These are phyloP conservation scores for Resseliella maxima DNA, from an alignment of 2,888 invertebrate species.

Conservation along the genomic window DNA sequence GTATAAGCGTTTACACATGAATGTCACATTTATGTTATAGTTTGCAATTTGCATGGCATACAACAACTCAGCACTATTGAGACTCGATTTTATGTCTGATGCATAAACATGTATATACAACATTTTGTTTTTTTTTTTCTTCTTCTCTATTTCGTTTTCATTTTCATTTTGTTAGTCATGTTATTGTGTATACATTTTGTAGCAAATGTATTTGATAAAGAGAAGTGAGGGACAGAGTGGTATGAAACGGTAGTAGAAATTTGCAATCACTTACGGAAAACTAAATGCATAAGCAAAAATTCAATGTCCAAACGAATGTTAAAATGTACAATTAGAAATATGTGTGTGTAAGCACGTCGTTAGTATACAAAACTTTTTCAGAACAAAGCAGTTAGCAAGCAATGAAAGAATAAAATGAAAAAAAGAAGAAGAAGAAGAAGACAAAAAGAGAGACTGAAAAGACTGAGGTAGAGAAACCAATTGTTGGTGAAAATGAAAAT, in stretches of 20 bases:
- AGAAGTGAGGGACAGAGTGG: not conserved
- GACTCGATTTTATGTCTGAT: slow-evolving; percentile 2
- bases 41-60: slow-evolving; percentile 38
- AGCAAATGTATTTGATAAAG: too few species aligned
- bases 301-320: not conserved
- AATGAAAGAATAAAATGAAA: too few species aligned
- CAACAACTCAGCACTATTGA: slow-evolving; percentile 9
- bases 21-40: slow-evolving; percentile 42
- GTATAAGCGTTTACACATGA: slow-evolving; percentile 60
- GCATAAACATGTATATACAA: not conserved
- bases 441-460: too few species aligned
- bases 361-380: not conserved
- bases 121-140: not conserved
- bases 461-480: too few species aligned
- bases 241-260: not conserved
- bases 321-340: not conserved
- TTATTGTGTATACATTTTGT: not conserved
- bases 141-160: not conserved
- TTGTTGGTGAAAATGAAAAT: not conserved
- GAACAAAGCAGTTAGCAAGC: not conserved
- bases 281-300: slow-evolving; percentile 27
- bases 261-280: slow-evolving; percentile 24
- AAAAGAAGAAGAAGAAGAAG: too few species aligned
- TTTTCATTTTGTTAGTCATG: not conserved
- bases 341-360: not conserved